phyloP scores from a whole-genome alignment of 2,113 vertebrate genomes.

The Eolophus roseicapilla region DNA sequence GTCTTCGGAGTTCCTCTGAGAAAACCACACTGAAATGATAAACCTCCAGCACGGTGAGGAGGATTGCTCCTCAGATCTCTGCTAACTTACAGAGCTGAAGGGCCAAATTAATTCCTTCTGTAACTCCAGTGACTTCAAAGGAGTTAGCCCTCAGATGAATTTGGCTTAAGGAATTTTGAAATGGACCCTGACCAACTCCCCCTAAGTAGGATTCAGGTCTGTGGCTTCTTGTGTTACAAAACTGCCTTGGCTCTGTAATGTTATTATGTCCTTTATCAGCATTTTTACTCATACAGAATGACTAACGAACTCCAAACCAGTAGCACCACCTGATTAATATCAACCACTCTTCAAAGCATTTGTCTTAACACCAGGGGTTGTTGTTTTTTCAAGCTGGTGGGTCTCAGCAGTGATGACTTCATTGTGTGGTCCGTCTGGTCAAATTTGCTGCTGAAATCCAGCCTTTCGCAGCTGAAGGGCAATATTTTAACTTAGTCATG shows the following conservation, averaged over 20 bases:
- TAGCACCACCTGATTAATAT: conserved; percentile 66
- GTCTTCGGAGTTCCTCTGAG: not conserved
- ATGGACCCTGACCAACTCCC: conserved; percentile 39
- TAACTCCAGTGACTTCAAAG: conserved; percentile 50
- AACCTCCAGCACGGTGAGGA: not conserved
- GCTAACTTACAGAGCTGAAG: not conserved
- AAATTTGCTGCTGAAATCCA: conserved; percentile 55
- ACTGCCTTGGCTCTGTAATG: conserved; percentile 1
- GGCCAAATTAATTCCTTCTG: conserved; percentile 48
- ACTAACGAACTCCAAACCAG: conserved; percentile 51
- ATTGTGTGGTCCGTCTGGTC: conserved; percentile 61
- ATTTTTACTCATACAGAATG: conserved; percentile 33
- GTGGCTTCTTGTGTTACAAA: conserved; percentile 50
- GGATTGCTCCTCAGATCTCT: not conserved
- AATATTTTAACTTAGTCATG: conserved; percentile 56
- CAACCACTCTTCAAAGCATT: conserved; percentile 62
- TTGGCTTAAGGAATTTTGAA: conserved; percentile 50
- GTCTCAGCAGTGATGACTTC: conserved; percentile 53
- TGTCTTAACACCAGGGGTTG: conserved; percentile 54
- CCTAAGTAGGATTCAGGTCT: not conserved
- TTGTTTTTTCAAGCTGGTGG: conserved; percentile 54
- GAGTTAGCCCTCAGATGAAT: not conserved
- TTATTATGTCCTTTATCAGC: conserved; percentile 40
- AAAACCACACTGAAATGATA: conserved; percentile 9
- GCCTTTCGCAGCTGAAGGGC: conserved; percentile 16